Evolutionary conservation across 2,888 invertebrate genomes (phyloP).

Genomic region (Atherix ibis): DNA sequence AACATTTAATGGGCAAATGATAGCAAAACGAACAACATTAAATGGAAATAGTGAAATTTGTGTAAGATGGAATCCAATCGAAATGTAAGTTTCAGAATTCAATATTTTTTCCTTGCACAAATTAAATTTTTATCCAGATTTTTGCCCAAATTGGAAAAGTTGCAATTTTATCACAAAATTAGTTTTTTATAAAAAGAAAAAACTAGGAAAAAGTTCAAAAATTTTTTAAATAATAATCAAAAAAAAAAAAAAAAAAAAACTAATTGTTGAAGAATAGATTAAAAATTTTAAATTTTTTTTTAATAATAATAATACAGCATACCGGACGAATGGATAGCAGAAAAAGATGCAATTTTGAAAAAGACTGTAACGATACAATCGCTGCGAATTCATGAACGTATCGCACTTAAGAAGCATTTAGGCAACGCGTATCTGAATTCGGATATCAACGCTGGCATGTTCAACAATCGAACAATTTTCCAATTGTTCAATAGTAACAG

Average conservation of each 20-base stretch:
- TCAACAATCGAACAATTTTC: too few species aligned
- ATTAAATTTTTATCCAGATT: background rate
- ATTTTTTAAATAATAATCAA: too few species aligned
- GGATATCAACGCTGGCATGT: conserved; percentile 10
- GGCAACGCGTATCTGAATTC: conserved; percentile 6
- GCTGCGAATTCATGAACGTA: conserved; percentile 10
- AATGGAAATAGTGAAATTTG: conserved; percentile 55
- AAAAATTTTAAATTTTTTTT: too few species aligned
- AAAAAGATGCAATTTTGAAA: conserved; percentile 47
- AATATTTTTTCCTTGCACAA: background rate
- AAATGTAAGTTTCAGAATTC: conserved; percentile 66
- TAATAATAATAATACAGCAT: too few species aligned
- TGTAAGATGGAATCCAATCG: conserved; percentile 66
- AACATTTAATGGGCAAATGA: conserved; percentile 51
- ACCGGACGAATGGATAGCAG: conserved; percentile 74
- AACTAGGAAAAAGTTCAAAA: too few species aligned
- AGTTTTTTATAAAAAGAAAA: too few species aligned
- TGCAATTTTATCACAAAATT: too few species aligned
- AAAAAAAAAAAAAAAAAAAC: too few species aligned
- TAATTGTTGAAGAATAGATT: too few species aligned
- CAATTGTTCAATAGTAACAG: background rate
- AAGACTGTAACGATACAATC: conserved; percentile 40
- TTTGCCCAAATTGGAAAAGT: background rate
- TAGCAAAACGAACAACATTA: conserved; percentile 47
- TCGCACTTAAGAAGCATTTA: conserved; percentile 11